A percentile compares a stretch with the other conserved stretches of the same genome.
Conservation (phyloP, 2,888 invertebrate species). For the Phortica okadai region DNA sequence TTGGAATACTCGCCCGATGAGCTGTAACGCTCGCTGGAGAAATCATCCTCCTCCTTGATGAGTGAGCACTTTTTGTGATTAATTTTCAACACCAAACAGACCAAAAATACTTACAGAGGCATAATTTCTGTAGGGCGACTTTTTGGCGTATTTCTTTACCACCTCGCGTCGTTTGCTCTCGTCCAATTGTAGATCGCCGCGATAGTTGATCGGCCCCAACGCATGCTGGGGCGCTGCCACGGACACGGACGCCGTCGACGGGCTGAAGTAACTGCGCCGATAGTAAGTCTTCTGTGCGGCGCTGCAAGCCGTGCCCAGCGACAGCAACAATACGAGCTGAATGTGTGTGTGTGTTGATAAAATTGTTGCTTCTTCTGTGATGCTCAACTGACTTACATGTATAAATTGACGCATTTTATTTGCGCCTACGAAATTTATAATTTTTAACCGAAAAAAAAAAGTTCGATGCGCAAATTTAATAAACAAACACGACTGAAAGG, state of each 20-base stretch:
- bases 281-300: conserved; percentile 46
- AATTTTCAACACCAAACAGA: background rate
- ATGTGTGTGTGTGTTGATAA: conserved; percentile 49
- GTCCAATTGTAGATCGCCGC: conserved; percentile 61
- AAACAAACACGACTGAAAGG: too few species aligned
- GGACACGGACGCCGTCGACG: conserved; percentile 55
- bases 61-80: background rate
- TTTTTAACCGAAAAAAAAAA: background rate
- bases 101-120: conserved; percentile 58
- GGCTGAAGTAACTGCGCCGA: conserved; percentile 61
- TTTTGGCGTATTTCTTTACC: conserved; percentile 61
- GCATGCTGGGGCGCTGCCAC: conserved; percentile 38
- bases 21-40: conserved; percentile 64
- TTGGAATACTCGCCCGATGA: conserved; percentile 64
- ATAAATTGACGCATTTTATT: conserved; percentile 54
- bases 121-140: conserved; percentile 60
- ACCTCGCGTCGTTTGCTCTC: conserved; percentile 68
- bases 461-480: too few species aligned
- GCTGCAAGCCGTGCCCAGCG: conserved; percentile 43
- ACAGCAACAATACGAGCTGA: conserved; percentile 53
- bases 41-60: conserved; percentile 66
- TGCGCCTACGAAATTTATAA: background rate
- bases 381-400: conserved; percentile 56
- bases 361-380: background rate
- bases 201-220: conserved; percentile 54